These are phyloP conservation scores for Forficula auricularia DNA, from an alignment of 1,140 invertebrate genomes.

Conservation along the genomic window DNA sequence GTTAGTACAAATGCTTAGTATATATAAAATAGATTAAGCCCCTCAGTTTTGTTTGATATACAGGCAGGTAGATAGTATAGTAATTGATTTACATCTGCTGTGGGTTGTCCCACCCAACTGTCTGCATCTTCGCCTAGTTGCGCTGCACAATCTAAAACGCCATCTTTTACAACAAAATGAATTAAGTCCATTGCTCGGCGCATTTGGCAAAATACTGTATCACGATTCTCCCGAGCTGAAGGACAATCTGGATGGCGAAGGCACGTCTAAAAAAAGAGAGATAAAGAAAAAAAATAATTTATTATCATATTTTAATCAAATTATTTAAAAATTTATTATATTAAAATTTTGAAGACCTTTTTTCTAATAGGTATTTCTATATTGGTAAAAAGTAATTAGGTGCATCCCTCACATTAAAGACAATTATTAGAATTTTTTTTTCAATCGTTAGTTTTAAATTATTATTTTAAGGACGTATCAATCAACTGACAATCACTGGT, in stretches of 20 bases:
- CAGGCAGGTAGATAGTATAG: no score
- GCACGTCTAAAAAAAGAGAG: constrained; percentile 42
- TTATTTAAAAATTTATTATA: not conserved
- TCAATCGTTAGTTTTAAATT: no score
- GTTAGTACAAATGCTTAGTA: no score
- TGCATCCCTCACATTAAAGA: no score
- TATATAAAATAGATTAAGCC: no score
- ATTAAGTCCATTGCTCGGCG: constrained; percentile 91
- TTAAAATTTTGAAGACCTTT: not conserved
- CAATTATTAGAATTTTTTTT: no score
- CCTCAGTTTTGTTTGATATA: no score
- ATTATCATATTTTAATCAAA: not conserved
- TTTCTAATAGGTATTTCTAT: no score
- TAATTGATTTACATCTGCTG: no score
- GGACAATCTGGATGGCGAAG: constrained; percentile 86
- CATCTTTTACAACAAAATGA: constrained; percentile 91
- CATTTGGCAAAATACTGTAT: constrained; percentile 96
- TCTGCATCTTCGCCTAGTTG: constrained; percentile 14
- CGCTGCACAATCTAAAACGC: constrained; percentile 48
- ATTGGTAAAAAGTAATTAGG: no score
- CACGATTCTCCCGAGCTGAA: constrained; percentile 81
- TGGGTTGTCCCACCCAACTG: constrained; percentile 2
- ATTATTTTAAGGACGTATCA: no score
- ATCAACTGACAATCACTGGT: no score
- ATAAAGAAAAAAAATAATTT: not conserved